Evolutionary conservation across 2,113 vertebrate genomes (phyloP).

Genomic region (Marmota flaviventris): DNA sequence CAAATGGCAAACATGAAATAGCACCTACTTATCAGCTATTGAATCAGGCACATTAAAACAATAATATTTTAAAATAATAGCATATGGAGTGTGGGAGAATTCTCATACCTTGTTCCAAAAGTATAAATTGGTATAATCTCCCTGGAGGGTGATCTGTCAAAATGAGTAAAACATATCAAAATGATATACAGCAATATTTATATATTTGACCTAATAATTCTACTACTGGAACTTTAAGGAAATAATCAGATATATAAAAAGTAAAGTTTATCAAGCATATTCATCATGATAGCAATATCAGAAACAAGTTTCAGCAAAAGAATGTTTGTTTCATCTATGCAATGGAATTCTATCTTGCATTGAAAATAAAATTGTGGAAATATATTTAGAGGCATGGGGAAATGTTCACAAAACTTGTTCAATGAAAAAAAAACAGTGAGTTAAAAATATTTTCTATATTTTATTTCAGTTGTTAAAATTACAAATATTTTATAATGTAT

Average conservation of each 20-base stretch:
- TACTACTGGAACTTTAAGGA: neutral
- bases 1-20: neutral
- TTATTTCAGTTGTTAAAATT: neutral
- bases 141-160: neutral
- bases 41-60: neutral
- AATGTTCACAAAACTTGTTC: neutral
- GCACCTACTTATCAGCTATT: neutral
- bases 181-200: neutral
- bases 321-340: neutral
- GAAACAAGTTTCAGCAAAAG: neutral
- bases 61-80: constrained; percentile 3
- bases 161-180: neutral
- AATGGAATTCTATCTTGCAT: neutral
- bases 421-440: neutral
- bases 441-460: neutral
- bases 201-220: neutral
- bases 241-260: neutral
- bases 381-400: neutral
- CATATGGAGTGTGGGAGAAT: neutral
- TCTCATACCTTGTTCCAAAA: neutral
- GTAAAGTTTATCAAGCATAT: neutral
- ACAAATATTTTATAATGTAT: neutral
- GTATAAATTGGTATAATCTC: neutral
- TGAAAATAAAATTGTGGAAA: neutral
- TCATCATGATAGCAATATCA: neutral